phyloP scores from a whole-genome alignment of 2,113 vertebrate genomes.

The Myrmecophaga tridactyla region DNA sequence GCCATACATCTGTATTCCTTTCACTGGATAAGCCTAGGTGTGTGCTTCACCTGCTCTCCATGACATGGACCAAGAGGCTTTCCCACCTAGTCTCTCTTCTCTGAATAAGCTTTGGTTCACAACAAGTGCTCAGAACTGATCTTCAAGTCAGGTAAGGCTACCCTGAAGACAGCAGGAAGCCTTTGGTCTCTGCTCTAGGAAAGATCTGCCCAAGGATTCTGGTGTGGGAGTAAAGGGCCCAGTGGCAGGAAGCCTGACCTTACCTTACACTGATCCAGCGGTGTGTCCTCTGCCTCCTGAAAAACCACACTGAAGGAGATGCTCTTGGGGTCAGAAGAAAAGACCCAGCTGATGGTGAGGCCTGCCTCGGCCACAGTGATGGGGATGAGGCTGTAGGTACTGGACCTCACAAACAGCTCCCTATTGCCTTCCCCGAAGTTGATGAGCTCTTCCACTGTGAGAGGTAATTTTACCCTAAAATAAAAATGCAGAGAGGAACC shows the following conservation, averaged over 20 bases:
- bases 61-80: not conserved
- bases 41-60: not conserved
- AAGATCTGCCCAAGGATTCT: not conserved
- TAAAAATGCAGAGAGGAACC: not conserved
- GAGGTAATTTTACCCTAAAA: slow-evolving; percentile 85
- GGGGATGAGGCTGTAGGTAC: slow-evolving; percentile 92
- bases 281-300: slow-evolving; percentile 84
- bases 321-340: slow-evolving; percentile 96
- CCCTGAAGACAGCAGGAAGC: not conserved
- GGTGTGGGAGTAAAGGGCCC: too few species aligned
- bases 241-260: not conserved
- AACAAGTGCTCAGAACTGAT: not conserved
- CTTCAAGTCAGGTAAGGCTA: not conserved
- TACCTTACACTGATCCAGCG: slow-evolving; percentile 93
- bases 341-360: slow-evolving; percentile 92
- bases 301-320: slow-evolving; percentile 95
- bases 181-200: not conserved
- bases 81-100: not conserved
- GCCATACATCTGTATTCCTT: not conserved
- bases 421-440: slow-evolving; percentile 87
- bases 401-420: slow-evolving; percentile 95
- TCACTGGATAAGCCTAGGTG: not conserved
- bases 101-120: not conserved
- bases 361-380: slow-evolving; percentile 86
- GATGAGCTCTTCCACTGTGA: slow-evolving; percentile 89